phyloP scores from a whole-genome alignment of 2,797 vertebrate genomes.

The Pseudochirops corinnae region DNA sequence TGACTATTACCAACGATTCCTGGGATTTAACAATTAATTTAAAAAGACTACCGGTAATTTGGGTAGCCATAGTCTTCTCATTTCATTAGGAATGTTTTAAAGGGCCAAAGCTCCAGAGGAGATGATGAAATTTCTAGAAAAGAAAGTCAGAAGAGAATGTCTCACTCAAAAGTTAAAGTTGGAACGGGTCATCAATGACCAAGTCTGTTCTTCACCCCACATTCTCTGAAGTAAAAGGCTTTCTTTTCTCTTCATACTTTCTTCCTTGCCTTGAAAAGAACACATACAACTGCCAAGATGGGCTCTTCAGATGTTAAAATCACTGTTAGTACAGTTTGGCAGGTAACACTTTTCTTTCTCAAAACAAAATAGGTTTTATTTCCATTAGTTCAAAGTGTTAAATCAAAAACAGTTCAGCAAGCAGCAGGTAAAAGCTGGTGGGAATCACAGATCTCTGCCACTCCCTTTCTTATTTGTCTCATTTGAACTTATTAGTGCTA shows the following conservation, averaged over 20 bases:
- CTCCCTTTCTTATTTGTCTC: neutral
- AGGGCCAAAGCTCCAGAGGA: conserved; percentile 46
- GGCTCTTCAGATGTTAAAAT: conserved; percentile 16
- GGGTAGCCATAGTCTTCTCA: conserved; percentile 23
- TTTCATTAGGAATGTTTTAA: neutral
- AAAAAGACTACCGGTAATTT: conserved; percentile 31
- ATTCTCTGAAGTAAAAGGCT: conserved; percentile 19
- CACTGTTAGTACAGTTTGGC: conserved; percentile 25
- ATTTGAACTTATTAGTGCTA: neutral
- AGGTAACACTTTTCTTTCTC: neutral
- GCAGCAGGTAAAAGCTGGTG: neutral
- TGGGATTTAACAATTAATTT: conserved; percentile 43
- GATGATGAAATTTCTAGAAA: neutral
- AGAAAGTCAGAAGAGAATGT: conserved; percentile 31
- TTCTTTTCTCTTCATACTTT: conserved; percentile 11
- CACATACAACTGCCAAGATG: neutral
- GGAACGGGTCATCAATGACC: neutral
- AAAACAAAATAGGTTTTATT: neutral
- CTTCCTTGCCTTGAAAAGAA: conserved; percentile 3
- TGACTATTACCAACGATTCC: conserved; percentile 39
- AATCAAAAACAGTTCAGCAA: too few relatives aligned
- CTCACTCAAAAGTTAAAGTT: neutral
- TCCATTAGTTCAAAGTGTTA: neutral
- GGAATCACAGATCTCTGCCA: neutral
- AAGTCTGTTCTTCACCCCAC: conserved; percentile 12